phyloP scores from a whole-genome alignment of 1,140 invertebrate species.

The Acromyrmex charruanus region DNA sequence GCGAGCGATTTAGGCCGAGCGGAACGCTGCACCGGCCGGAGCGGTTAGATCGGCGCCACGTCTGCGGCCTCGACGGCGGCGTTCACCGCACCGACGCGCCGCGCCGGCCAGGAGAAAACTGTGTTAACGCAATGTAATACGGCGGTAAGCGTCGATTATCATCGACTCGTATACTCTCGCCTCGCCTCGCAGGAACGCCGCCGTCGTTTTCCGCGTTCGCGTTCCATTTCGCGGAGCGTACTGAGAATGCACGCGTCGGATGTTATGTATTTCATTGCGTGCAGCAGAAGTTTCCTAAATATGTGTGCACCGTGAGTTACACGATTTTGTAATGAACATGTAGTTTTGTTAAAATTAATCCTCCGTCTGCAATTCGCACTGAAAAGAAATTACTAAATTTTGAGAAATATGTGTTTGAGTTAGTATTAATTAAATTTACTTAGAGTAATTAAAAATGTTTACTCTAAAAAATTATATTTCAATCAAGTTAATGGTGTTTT shows the following conservation, averaged over 20 bases:
- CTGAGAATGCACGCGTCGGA: not conserved
- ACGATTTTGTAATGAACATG: not conserved
- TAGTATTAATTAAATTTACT: no score
- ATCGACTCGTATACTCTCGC: conserved; percentile 20
- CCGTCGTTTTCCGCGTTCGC: conserved; percentile 59
- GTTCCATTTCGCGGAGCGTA: conserved; percentile 41
- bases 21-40: conserved; percentile 68
- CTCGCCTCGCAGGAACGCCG: not conserved
- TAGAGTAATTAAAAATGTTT: no score
- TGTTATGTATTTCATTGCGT: not conserved
- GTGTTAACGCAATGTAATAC: conserved; percentile 72
- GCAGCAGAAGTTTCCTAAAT: not conserved
- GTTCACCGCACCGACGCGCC: conserved; percentile 66
- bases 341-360: no score
- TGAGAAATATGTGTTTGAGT: no score
- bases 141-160: conserved; percentile 50
- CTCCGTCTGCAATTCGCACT: no score
- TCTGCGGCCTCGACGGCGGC: conserved; percentile 70
- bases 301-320: not conserved
- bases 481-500: no score
- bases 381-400: no score
- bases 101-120: conserved; percentile 64
- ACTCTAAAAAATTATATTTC: no score
- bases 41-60: conserved; percentile 76
- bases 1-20: conserved; percentile 69